Evolutionary conservation across 2,113 vertebrate genomes (phyloP).

Genomic region (Nothobranchius furzeri): DNA sequence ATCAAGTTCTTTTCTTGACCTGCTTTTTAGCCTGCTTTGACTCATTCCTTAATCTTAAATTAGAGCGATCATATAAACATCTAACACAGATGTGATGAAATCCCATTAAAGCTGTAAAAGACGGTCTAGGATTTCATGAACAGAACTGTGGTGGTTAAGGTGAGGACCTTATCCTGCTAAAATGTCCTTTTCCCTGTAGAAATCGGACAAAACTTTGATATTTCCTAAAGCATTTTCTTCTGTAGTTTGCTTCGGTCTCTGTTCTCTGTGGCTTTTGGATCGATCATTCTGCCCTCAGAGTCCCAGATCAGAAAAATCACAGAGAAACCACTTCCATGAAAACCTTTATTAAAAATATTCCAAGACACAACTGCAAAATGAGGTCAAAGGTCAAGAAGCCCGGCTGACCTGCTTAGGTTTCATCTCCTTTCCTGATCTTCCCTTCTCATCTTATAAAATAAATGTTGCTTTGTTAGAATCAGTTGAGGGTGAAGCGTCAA

Average conservation of each 20-base stretch:
- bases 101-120: no score
- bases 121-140: no score
- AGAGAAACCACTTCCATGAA: slow-evolving; percentile 3
- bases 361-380: slow-evolving; percentile 13
- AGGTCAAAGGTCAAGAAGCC: slow-evolving; percentile 20
- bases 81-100: no score
- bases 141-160: no score
- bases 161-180: background rate
- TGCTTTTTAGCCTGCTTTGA: no score
- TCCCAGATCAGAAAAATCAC: slow-evolving; percentile 14
- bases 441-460: no score
- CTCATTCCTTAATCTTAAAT: no score
- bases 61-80: no score
- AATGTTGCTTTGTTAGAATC: background rate
- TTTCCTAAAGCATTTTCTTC: background rate
- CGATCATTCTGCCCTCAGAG: slow-evolving; percentile 16
- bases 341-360: slow-evolving; percentile 5
- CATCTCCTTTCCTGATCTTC: no score
- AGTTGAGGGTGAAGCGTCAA: background rate
- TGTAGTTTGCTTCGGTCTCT: background rate
- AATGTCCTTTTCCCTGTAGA: slow-evolving; percentile 4
- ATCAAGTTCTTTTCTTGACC: no score
- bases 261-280: slow-evolving; percentile 1
- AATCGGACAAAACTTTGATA: background rate
- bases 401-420: no score